phyloP scores from a whole-genome alignment of 2,113 vertebrate genomes.

The Gasterosteus nipponicus region DNA sequence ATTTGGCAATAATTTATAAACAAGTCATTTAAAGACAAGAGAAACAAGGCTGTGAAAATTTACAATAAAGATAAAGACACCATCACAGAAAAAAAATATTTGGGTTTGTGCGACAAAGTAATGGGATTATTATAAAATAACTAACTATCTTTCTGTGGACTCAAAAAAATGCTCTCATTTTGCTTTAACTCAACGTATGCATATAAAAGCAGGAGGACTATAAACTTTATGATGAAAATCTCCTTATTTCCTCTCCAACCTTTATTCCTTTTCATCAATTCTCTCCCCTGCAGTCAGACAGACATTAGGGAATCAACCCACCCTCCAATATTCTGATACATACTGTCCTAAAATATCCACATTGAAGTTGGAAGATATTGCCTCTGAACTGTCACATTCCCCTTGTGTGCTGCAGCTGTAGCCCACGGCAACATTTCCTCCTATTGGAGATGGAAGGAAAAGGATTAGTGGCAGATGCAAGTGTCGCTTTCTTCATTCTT shows the following conservation, averaged over 20 bases:
- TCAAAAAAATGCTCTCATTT: background rate
- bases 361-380: constrained; percentile 37
- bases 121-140: background rate
- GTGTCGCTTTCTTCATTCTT: constrained; percentile 27
- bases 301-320: constrained; percentile 38
- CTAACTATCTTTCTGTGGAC: background rate
- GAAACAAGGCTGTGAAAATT: background rate
- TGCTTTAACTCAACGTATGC: background rate
- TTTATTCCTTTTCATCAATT: constrained; percentile 27
- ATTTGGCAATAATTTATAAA: background rate
- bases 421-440: constrained; percentile 30
- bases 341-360: constrained; percentile 56
- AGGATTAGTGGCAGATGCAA: constrained; percentile 55
- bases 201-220: background rate
- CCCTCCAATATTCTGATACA: constrained; percentile 40
- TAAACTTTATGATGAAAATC: constrained; percentile 9
- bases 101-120: background rate
- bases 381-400: constrained; percentile 50
- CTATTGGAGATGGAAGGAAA: constrained; percentile 31
- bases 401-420: constrained; percentile 37
- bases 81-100: background rate
- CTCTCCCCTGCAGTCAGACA: constrained; percentile 30
- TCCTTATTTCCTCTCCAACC: constrained; percentile 19
- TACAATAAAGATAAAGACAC: no score
- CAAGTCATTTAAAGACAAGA: background rate